Percentiles rank a stretch among this genome's conserved stretches.
phyloP scores from a whole-genome alignment of 2,113 vertebrate genomes.

The Python bivittatus region DNA sequence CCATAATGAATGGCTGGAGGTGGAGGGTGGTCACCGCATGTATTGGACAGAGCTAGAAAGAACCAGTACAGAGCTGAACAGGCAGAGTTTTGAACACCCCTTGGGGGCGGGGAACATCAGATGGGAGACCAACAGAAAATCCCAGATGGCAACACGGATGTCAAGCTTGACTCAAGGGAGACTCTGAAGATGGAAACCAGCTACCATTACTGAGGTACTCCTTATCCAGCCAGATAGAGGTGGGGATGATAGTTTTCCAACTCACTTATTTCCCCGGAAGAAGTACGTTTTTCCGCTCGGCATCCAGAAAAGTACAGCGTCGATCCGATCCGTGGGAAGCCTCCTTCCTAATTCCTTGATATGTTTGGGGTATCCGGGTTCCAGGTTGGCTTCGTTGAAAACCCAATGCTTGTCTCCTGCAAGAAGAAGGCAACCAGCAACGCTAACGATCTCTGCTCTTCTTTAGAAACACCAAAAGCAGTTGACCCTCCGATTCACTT shows the following conservation, averaged over 20 bases:
- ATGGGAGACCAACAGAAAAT: no score
- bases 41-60: no score
- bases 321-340: conserved; percentile 83
- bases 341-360: conserved; percentile 83
- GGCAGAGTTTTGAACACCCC: no score
- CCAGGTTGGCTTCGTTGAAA: conserved; percentile 83
- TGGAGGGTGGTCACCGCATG: no score
- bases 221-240: neutral
- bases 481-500: neutral
- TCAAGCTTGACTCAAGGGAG: no score
- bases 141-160: no score
- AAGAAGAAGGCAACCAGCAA: neutral
- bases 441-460: no score
- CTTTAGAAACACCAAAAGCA: neutral
- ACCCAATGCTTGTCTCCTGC: conserved; percentile 89
- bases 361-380: conserved; percentile 84
- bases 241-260: neutral
- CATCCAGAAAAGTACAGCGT: conserved; percentile 87
- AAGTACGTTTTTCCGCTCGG: conserved; percentile 90
- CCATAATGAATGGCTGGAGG: no score
- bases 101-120: no score
- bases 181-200: no score
- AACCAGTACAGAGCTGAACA: no score
- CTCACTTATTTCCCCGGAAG: conserved; percentile 87
- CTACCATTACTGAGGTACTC: neutral